phyloP scores from a whole-genome alignment of 2,888 invertebrate species.

The Drepana falcataria region DNA sequence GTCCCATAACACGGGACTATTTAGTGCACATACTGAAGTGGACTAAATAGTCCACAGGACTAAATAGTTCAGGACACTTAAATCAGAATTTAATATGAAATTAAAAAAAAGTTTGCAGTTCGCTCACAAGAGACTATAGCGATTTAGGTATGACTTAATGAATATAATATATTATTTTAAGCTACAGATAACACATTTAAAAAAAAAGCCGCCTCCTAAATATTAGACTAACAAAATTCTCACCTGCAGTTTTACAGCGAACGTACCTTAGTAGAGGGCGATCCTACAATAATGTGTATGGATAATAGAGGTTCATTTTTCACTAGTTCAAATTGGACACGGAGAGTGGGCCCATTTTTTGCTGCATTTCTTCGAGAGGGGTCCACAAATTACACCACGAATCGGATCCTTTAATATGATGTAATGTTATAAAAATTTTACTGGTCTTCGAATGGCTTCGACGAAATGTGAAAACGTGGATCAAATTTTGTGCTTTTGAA shows the following conservation, averaged over 20 bases:
- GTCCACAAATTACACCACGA: slow-evolving; percentile 53
- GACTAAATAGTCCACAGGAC: too few relatives aligned
- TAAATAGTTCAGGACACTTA: too few relatives aligned
- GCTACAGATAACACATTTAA: too few relatives aligned
- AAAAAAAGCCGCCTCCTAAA: too few relatives aligned
- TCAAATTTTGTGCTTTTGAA: background rate
- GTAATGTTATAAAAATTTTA: slow-evolving; percentile 22
- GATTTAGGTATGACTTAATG: too few relatives aligned
- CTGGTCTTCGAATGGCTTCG: slow-evolving; percentile 13
- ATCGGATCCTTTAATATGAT: slow-evolving; percentile 20
- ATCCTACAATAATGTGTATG: slow-evolving; percentile 56
- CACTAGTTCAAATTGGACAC: slow-evolving; percentile 66
- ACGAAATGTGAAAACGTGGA: slow-evolving; percentile 5
- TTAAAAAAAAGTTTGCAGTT: too few relatives aligned
- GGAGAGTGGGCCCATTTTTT: slow-evolving; percentile 55
- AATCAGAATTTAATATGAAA: too few relatives aligned
- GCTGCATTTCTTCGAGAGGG: slow-evolving; percentile 46
- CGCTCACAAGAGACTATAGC: too few relatives aligned
- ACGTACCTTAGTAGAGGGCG: slow-evolving; percentile 32
- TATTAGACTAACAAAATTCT: background rate
- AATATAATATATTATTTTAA: too few relatives aligned
- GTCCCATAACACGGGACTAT: too few relatives aligned
- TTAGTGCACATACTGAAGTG: too few relatives aligned
- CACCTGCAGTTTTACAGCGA: slow-evolving; percentile 8
- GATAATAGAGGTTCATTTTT: slow-evolving; percentile 70